Evolutionary conservation across 2,888 invertebrate genomes (phyloP).

Genomic region (Morinoia aosen): DNA sequence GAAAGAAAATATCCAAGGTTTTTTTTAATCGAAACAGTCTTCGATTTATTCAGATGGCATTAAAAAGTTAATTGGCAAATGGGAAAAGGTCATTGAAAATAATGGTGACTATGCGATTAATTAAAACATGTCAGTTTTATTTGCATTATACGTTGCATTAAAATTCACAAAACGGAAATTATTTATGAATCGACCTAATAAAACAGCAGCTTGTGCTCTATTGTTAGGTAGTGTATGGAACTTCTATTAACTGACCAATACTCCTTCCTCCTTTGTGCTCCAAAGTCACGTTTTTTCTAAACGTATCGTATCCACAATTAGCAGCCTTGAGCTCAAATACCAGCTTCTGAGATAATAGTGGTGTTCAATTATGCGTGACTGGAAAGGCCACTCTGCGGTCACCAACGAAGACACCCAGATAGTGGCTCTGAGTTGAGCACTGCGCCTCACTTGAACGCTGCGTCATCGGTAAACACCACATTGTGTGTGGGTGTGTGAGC

Average conservation of each 20-base stretch:
- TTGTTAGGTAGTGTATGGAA: no score
- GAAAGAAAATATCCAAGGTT: no score
- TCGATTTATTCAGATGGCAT: no score
- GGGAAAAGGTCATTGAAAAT: no score
- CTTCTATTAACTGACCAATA: not conserved
- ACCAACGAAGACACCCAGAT: not conserved
- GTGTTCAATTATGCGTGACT: constrained; percentile 12
- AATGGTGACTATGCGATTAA: no score
- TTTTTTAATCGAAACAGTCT: no score
- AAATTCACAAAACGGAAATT: no score
- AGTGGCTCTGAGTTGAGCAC: not conserved
- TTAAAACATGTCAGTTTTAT: no score
- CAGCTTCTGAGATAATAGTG: not conserved
- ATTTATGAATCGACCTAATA: no score
- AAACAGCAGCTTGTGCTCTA: no score
- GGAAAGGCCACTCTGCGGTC: not conserved
- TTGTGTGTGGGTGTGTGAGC: not conserved
- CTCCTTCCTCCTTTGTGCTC: not conserved
- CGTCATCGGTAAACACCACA: not conserved
- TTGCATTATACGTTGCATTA: no score
- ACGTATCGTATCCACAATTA: not conserved
- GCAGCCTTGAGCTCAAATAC: not conserved
- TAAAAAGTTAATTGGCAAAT: no score
- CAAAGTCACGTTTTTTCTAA: not conserved
- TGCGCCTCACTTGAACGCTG: not conserved